These are phyloP conservation scores for Probaryconus sp. DNA, from an alignment of 1,140 invertebrate genomes.

Conservation along the genomic window DNA sequence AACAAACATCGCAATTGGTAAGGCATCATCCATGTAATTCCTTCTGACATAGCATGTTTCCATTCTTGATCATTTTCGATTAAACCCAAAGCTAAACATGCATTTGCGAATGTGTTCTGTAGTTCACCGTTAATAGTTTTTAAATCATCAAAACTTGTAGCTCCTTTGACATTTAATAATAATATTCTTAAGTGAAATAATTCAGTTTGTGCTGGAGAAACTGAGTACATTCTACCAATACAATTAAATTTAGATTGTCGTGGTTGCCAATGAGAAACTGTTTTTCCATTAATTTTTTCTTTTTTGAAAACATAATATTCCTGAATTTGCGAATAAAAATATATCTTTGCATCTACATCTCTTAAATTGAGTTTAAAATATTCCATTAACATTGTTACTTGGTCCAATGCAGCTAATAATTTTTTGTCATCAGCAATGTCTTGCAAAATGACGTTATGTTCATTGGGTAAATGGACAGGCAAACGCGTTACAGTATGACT, in stretches of 20 bases:
- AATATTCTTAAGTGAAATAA: too few species aligned
- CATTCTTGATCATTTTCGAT: conserved; percentile 30
- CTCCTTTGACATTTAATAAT: too few species aligned
- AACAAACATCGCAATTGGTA: too few species aligned
- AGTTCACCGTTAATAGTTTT: neutral
- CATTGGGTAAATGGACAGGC: too few species aligned
- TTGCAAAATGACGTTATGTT: too few species aligned
- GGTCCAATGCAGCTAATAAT: too few species aligned
- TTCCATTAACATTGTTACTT: conserved; percentile 18
- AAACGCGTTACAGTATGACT: too few species aligned
- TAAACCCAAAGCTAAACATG: conserved; percentile 52
- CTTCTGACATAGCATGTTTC: too few species aligned
- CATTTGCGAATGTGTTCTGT: conserved; percentile 61
- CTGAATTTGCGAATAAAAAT: conserved; percentile 24
- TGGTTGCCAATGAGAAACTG: conserved; percentile 3
- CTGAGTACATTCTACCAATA: conserved; percentile 14
- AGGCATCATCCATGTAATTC: too few species aligned
- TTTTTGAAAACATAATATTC: conserved; percentile 33
- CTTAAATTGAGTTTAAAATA: conserved; percentile 23
- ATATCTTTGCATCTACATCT: conserved; percentile 10
- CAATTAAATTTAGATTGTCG: conserved; percentile 9
- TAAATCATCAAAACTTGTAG: too few species aligned
- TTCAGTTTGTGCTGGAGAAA: conserved; percentile 13
- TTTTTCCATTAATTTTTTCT: conserved; percentile 8
- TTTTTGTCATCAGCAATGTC: too few species aligned